Base-by-base conservation (phyloP, 2,888 invertebrate genomes). In the Unio pictorum region DNA sequence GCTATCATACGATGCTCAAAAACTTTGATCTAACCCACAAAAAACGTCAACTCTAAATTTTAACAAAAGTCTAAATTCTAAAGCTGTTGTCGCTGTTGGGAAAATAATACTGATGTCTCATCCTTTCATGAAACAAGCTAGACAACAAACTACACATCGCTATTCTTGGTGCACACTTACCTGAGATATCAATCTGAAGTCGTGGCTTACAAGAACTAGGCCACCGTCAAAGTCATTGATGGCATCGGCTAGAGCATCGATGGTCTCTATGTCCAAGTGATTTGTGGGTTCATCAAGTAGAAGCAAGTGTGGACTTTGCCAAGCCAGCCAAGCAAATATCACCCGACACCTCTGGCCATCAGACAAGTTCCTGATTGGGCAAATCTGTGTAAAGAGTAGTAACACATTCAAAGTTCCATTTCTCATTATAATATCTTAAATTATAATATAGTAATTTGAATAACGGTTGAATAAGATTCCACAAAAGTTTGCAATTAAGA, bases 181-280 rank as follows among this genome's bases (percentile, higher is more conserved):
- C 94, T 99, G 99, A 91, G 95, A 97, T 78, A 99, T 99, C 68
- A 99, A 94, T 90, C 99, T 93, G 93, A 99, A 99, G 93, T 99
- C 99, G 95, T 99, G 99, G 91, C 97, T 98, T 86, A 99, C 99
- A 34, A 99, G 93, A 78, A 99, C 96, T 95, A 99, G 95, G 80
- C 99, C 99, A 61, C 99, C 99, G n/a, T 97, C 96, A 89, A 98
- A 99, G 87, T 97, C 96, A 89, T 96, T 98, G 85, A 99, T 95
- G 45, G 99, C 99, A 83, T 99, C 98, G 1, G 96, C 99, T 69
- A 99, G 92, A 0, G 99, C 96, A 91, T 99, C 99, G 80, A 99
- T 99, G 0, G 98, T 99, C 79, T 91, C 91, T 60, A 91, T 89
- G 76, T 91, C 90, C 74, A 90, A 79, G 75, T 90, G 90, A 80